Conservation (phyloP, 2,888 invertebrate genomes). For the Pyrocoelia pectoralis region DNA sequence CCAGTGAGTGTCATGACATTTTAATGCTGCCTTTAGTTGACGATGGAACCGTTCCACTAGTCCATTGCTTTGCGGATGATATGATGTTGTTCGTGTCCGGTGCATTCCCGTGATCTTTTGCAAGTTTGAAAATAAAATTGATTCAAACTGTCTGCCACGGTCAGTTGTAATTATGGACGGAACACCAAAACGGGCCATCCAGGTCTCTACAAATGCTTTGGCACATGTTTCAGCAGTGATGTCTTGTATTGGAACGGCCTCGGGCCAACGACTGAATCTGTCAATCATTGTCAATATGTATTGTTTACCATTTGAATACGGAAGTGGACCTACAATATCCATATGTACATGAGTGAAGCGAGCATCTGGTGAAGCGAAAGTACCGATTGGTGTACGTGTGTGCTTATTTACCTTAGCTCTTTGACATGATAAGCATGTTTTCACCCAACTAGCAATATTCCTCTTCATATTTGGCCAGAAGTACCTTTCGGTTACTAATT, state of each 20-base stretch:
- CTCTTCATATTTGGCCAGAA: not conserved
- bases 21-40: conserved; percentile 9
- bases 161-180: not conserved
- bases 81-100: not conserved
- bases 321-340: not conserved
- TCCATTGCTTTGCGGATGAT: conserved; percentile 54
- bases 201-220: not conserved
- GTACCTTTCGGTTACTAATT: not conserved
- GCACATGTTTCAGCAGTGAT: conserved; percentile 6
- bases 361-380: not conserved
- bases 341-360: not conserved
- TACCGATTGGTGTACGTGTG: not conserved
- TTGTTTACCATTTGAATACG: not conserved
- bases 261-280: not conserved
- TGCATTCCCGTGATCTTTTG: not conserved
- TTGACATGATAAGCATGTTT: not conserved
- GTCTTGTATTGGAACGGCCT: not conserved
- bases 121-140: not conserved
- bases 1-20: not conserved
- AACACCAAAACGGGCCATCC: not conserved
- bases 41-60: conserved; percentile 44
- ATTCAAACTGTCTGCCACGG: not conserved
- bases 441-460: not conserved
- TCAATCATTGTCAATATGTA: conserved; percentile 1
- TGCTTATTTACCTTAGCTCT: not conserved